These are phyloP conservation scores for Prinia subflava DNA, from an alignment of 2,113 vertebrate species.

Conservation along the genomic window DNA sequence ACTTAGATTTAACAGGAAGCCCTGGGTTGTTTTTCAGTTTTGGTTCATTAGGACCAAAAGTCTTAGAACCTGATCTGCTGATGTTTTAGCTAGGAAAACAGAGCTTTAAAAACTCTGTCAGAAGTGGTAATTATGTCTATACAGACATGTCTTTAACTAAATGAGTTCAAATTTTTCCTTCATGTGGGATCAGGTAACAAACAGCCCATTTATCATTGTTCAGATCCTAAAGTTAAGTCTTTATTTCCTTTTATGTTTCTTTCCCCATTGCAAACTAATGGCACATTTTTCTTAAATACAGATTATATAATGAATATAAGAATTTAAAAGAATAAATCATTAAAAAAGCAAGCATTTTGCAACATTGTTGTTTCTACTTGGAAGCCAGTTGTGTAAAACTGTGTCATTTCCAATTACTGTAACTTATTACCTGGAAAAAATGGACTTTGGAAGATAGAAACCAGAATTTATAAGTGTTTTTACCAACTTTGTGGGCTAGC, in stretches of 20 bases:
- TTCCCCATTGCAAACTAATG: background rate
- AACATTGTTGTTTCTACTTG: background rate
- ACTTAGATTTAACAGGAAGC: background rate
- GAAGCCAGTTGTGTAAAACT: background rate
- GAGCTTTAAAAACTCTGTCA: background rate
- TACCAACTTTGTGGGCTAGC: background rate
- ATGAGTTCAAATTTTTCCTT: background rate
- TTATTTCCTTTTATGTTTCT: background rate
- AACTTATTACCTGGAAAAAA: background rate
- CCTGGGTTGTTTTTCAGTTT: background rate
- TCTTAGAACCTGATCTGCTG: background rate
- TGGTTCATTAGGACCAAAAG: background rate
- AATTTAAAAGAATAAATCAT: background rate
- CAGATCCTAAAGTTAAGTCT: background rate
- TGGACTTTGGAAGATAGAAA: background rate
- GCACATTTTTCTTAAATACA: background rate
- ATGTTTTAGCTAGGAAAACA: conserved; percentile 2
- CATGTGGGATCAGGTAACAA: background rate
- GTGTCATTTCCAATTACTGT: background rate
- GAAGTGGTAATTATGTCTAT: background rate
- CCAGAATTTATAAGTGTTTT: background rate
- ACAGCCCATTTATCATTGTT: background rate
- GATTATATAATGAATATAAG: background rate
- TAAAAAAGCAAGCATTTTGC: background rate
- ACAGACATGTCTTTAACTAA: background rate